Evolutionary conservation across 1,140 invertebrate genomes (phyloP), one percentile per base, ranked within the genome.

Genomic region (Amyelois transitella): DNA sequence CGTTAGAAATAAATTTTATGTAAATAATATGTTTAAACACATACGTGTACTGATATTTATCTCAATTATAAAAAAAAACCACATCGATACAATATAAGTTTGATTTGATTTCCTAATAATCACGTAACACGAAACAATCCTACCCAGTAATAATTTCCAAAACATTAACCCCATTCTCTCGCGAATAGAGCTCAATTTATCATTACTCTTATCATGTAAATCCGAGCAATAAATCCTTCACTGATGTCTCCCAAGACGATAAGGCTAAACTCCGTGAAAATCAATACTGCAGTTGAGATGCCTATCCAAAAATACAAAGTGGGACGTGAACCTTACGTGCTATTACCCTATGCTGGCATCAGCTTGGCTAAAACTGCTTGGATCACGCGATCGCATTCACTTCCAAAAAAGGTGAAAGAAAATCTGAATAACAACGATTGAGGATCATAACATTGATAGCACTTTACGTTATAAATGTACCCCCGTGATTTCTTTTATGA

Each of bases 341-440:
- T 45, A 53, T 6, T 45, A 48, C 18, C 45, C 17, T 38, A 38
- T 14, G 12, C 17, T 24, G 22, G 8, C 22, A 24, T 8, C 8
- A 24, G 3, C 22, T 14, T 1, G 32, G 32, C 6, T 38, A 55
- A 69, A 75, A 69, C 64, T 62, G 62, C 59, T 66, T 66, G 22
- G 55, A 69, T 70, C 72, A 75, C 72, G 72, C 72, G 65, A 75
- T 44, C 55, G 18, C 53, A 63, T 65, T 65, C 59, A 60, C 55
- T 57, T 68, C 54, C 60, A 21, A 53, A 58, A n/a, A 62, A 58
- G 50, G 28, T 22, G 50, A 45, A 20, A 48, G 19, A 20, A 21
- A 21, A 4, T 19, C 20, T 21, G 18, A 12, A 19, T 12, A 8
- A 1, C 18, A 18, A 20, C n/a, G 45, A 21, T 48, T 21, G 45